phyloP scores from a whole-genome alignment of 1,140 invertebrate species.

The Nephila pilipes region DNA sequence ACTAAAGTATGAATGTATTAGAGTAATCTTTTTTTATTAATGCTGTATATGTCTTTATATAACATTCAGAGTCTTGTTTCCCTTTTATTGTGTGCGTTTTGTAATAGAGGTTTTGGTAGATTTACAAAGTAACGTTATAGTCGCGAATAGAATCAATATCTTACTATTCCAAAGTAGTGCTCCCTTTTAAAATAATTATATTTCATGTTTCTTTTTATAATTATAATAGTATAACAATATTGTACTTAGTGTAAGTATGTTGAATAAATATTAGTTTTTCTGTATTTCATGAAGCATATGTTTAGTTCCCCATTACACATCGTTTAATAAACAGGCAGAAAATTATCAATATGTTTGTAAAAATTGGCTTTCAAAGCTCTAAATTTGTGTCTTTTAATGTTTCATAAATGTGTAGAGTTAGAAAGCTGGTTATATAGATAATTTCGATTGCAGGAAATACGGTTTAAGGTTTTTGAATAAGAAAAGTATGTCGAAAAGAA shows the following conservation, averaged over 20 bases:
- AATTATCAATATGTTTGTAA: too few relatives aligned
- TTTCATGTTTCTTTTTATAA: neutral
- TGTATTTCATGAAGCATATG: too few relatives aligned
- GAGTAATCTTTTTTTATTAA: neutral
- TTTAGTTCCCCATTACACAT: too few relatives aligned
- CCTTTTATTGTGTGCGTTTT: neutral
- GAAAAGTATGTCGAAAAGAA: neutral
- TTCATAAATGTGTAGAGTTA: neutral
- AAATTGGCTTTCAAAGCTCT: too few relatives aligned
- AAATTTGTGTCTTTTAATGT: neutral
- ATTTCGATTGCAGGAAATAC: neutral
- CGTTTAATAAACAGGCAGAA: too few relatives aligned
- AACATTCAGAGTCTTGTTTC: neutral
- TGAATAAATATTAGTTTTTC: too few relatives aligned
- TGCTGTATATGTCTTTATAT: neutral
- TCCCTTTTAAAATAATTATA: neutral
- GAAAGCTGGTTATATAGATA: neutral
- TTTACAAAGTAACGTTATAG: neutral
- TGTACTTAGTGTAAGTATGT: too few relatives aligned
- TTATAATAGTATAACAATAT: too few relatives aligned
- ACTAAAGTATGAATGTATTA: too few relatives aligned
- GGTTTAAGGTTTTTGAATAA: neutral
- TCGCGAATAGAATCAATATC: neutral
- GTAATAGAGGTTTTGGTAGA: neutral
- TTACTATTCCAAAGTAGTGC: neutral